Conservation (phyloP, 2,113 vertebrate genomes). For the Gymnorhina tibicen region DNA sequence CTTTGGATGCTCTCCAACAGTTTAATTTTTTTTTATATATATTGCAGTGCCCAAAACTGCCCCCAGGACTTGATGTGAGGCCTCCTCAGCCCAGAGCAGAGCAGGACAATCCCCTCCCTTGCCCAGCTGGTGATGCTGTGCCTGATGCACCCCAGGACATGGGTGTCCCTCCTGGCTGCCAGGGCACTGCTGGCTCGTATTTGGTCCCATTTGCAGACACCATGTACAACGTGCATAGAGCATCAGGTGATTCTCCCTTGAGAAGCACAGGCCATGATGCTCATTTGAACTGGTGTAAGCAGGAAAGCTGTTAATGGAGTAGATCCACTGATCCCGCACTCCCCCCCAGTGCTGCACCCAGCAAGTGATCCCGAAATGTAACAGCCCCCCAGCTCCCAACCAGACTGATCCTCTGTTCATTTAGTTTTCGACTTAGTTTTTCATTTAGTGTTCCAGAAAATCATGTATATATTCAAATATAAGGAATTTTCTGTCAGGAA, state of each 20-base stretch:
- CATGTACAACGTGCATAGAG: too few relatives aligned
- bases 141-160: neutral
- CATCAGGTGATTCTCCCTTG: neutral
- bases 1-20: neutral
- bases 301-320: neutral
- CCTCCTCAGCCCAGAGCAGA: neutral
- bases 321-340: neutral
- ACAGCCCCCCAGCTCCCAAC: neutral
- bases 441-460: neutral
- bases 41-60: neutral
- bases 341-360: accelerated
- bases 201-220: neutral
- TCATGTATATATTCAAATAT: neutral
- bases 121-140: neutral
- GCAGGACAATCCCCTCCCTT: neutral
- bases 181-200: neutral
- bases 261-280: accelerated
- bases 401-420: neutral
- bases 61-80: neutral
- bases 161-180: neutral
- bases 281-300: neutral
- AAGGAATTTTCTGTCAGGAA: neutral
- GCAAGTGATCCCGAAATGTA: neutral
- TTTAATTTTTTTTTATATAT: neutral
- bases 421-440: neutral